Evolutionary conservation across 2,888 invertebrate species (phyloP).

Genomic region (Zeuzera pyrina): DNA sequence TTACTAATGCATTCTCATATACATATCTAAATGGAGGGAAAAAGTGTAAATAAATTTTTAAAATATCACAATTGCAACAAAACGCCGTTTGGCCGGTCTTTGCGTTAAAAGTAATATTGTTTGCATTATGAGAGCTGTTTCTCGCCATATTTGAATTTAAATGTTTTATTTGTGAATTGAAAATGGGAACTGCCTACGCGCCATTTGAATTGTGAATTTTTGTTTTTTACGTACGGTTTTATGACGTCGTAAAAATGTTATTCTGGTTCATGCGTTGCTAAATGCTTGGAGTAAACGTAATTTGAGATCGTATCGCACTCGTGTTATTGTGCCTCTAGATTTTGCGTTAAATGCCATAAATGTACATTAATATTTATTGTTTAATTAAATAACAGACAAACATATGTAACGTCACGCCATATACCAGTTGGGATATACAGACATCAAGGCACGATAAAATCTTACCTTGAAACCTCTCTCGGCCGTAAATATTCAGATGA

Average conservation of each 20-base stretch:
- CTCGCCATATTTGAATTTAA: constrained; percentile 44
- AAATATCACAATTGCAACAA: constrained; percentile 12
- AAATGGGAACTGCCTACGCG: constrained; percentile 35
- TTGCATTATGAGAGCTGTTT: constrained; percentile 36
- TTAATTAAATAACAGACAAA: neutral
- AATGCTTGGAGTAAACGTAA: too few species aligned
- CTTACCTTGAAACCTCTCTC: too few species aligned
- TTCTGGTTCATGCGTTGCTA: too few species aligned
- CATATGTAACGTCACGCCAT: too few species aligned
- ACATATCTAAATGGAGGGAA: constrained; percentile 14
- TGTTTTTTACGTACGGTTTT: constrained; percentile 18
- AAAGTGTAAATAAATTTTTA: neutral
- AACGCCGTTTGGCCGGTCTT: constrained; percentile 29
- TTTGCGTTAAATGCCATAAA: neutral
- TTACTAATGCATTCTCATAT: constrained; percentile 18
- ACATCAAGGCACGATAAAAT: too few species aligned
- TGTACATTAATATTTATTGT: neutral
- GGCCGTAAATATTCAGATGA: too few species aligned
- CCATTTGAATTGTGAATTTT: constrained; percentile 23
- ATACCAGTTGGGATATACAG: too few species aligned
- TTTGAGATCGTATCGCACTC: too few species aligned
- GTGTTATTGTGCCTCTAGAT: too few species aligned
- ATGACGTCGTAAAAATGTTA: constrained; percentile 2
- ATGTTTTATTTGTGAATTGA: constrained; percentile 31
- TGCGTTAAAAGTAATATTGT: constrained; percentile 31